These are phyloP conservation scores for Zaprionus taronus DNA, from an alignment of 1,140 invertebrate species.

Conservation along the genomic window DNA sequence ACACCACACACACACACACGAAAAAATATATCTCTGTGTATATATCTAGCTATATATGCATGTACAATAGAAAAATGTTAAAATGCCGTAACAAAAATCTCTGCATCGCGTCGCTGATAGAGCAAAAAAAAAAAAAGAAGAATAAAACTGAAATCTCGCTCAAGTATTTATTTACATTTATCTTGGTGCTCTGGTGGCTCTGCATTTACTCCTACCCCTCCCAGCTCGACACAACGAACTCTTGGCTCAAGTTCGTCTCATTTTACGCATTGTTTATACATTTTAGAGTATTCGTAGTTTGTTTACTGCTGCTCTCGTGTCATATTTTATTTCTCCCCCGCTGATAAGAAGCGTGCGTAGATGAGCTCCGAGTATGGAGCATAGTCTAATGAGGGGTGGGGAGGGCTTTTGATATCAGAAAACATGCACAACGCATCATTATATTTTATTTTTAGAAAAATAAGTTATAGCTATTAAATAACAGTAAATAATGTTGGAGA, in stretches of 20 bases:
- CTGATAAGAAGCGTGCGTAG: slow-evolving; percentile 19
- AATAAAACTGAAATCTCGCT: slow-evolving; percentile 9
- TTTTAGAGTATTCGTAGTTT: slow-evolving; percentile 20
- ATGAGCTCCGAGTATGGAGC: background rate
- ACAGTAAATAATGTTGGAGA: background rate
- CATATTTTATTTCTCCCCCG: background rate
- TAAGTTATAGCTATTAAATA: background rate
- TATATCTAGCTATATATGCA: background rate
- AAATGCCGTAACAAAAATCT: slow-evolving; percentile 20
- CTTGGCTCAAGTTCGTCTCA: slow-evolving; percentile 16
- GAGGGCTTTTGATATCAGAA: background rate
- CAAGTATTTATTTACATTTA: slow-evolving; percentile 43
- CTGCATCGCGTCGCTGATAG: slow-evolving; percentile 18
- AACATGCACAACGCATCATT: background rate
- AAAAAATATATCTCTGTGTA: background rate
- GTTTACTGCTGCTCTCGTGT: background rate
- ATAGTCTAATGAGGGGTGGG: background rate
- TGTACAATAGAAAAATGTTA: slow-evolving; percentile 10
- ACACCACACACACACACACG: slow-evolving; percentile 1
- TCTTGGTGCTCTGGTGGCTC: background rate
- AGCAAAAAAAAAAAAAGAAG: slow-evolving; percentile 5
- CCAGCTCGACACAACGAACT: background rate
- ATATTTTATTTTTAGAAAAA: background rate
- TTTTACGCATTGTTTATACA: slow-evolving; percentile 39
- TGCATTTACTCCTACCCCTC: background rate